phyloP scores from a whole-genome alignment of 1,140 invertebrate species.

The Ericerus pela region DNA sequence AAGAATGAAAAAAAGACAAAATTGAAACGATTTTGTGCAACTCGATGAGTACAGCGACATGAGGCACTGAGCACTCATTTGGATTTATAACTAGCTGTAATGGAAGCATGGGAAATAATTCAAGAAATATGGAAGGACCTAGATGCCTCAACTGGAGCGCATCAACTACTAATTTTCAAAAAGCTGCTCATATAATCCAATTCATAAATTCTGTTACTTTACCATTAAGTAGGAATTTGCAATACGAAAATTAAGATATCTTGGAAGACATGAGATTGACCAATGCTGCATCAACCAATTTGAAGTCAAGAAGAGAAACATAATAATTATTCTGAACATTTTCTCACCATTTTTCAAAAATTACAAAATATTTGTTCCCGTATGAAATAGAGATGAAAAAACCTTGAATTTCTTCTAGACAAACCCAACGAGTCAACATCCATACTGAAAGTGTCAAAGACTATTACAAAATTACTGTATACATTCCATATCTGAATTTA shows the following conservation, averaged over 20 bases:
- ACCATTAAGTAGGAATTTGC: background rate
- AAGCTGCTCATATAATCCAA: background rate
- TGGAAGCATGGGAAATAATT: background rate
- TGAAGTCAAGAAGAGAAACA: background rate
- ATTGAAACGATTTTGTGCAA: background rate
- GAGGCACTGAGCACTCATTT: background rate
- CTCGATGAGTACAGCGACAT: background rate
- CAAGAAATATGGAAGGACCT: too few relatives aligned
- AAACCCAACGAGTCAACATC: background rate
- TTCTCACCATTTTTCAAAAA: background rate
- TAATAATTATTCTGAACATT: background rate
- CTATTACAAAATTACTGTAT: background rate
- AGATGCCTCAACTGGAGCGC: background rate
- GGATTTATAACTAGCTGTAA: background rate
- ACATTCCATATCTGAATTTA: background rate
- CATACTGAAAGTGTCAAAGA: background rate
- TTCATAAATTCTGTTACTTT: background rate
- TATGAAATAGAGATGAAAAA: background rate
- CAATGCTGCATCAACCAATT: background rate
- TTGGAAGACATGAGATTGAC: background rate
- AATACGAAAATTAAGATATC: background rate
- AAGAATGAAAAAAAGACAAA: background rate
- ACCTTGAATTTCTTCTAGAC: background rate
- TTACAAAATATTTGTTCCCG: background rate
- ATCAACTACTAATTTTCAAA: conserved; percentile 1